These are phyloP conservation scores for Apeltes quadracus DNA, from an alignment of 2,113 vertebrate genomes.

Conservation along the genomic window DNA sequence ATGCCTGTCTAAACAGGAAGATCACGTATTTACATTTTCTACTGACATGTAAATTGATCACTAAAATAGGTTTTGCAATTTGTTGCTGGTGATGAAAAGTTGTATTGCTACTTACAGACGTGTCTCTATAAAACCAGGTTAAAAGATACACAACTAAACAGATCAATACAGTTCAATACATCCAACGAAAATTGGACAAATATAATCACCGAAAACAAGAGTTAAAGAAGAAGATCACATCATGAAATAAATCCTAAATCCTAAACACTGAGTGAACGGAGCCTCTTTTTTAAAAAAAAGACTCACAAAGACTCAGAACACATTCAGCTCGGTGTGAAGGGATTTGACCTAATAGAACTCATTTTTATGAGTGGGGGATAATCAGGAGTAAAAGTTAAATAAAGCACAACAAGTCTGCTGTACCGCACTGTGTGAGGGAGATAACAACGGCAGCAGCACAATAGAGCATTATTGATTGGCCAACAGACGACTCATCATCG, in stretches of 20 bases:
- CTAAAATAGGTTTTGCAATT: neutral
- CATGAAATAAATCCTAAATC: neutral
- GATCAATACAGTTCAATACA: neutral
- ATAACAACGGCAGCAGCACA: conserved; percentile 6
- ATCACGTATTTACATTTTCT: neutral
- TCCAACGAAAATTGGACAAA: neutral
- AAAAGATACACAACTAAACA: neutral
- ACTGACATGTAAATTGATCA: neutral
- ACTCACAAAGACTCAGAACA: too few species aligned
- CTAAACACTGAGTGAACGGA: too few species aligned
- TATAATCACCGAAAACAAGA: neutral
- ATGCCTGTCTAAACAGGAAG: neutral
- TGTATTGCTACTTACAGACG: neutral
- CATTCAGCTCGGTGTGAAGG: neutral
- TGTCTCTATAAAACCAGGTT: neutral
- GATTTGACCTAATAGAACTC: neutral
- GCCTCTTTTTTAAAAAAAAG: neutral
- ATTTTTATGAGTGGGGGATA: neutral
- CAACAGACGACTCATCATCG: conserved; percentile 60
- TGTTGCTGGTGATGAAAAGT: neutral
- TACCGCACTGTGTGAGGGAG: neutral
- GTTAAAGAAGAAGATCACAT: neutral
- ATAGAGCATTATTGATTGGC: conserved; percentile 25
- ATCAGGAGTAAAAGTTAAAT: conserved; percentile 1
- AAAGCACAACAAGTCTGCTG: neutral